Base-by-base conservation (phyloP, 2,888 invertebrate genomes). In the Lepidonotus clava region DNA sequence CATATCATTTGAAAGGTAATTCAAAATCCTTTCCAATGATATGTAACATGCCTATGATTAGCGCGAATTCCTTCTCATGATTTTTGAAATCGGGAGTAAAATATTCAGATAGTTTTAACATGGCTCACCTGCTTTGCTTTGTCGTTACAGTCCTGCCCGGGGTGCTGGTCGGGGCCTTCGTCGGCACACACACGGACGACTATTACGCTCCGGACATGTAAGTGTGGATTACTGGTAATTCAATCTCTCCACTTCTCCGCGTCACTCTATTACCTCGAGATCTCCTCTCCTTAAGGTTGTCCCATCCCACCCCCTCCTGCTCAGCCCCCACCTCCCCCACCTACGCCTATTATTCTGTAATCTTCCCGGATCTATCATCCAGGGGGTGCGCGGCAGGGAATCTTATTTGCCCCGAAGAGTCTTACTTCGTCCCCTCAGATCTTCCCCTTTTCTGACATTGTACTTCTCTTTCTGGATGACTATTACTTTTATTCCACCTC, bases 131-230 rank as follows among this genome's bases (percentile, higher is more conserved):
- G 28, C 40, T 80, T 24, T 80, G 51, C 66, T 71, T 85, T 46
- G 28, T 21, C 18, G 56, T 91, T 92, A 41, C 91, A 94, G 94
- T 93, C 21, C 89, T 94, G 41, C 94, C 94, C 8, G 93, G 89
- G 4, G 91, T 93, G 28, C 88, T 93, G 66, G 94, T 94, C 24
- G 94, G 93, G 67, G 93, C 94, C 11, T 92, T 94, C 89, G 92
- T 93, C 8, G 94, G 94, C 11, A 92, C 93, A 1, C 91, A 93
- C 87, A 90, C 91, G n/a, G 91, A 93, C 56, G 89, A 90, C 46
- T 94, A 94, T 87, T 93, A 93, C 87, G 92, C 93, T 14, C 87
- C 89, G 77, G 92, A 93, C 87, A 94, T 93, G 93, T 94, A 90
- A 92, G 93, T 91, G 18, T 41, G 80, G 32, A 41, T 80, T 80